Evolutionary conservation across 1,140 invertebrate genomes (phyloP).

Genomic region (Meloidogyne hapla): DNA sequence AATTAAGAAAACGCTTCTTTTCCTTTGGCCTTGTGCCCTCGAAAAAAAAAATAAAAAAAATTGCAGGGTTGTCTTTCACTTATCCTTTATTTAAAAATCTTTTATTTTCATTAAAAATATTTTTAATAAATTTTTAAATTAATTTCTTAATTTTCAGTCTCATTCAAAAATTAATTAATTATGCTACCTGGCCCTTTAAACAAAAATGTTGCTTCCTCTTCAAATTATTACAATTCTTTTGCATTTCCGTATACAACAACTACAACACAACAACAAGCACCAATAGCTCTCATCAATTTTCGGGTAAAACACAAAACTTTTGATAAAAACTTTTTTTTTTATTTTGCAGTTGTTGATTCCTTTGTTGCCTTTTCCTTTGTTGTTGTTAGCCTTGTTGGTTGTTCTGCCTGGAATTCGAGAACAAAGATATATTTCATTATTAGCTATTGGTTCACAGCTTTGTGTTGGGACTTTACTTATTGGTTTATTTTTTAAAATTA

Average conservation of each 20-base stretch:
- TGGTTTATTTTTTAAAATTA: slow-evolving; percentile 27
- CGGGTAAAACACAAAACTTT: neutral
- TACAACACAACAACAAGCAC: neutral
- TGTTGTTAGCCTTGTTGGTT: slow-evolving; percentile 51
- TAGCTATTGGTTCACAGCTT: slow-evolving; percentile 44
- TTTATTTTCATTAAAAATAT: neutral
- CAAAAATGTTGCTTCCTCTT: neutral
- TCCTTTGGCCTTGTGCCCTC: no score
- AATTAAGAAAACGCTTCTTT: no score
- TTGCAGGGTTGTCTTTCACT: no score
- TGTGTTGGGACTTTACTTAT: slow-evolving; percentile 48
- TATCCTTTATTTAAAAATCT: no score
- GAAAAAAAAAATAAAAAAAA: no score
- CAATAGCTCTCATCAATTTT: neutral
- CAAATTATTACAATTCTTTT: neutral
- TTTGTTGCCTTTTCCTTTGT: slow-evolving; percentile 46
- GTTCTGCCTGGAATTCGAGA: slow-evolving; percentile 53
- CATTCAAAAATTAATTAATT: no score
- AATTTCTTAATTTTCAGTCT: no score
- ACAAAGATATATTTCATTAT: slow-evolving; percentile 46
- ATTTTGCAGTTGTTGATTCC: slow-evolving; percentile 45
- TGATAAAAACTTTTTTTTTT: neutral
- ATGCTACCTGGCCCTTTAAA: neutral
- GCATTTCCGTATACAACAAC: neutral
- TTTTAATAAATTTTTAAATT: neutral